phyloP scores from a whole-genome alignment of 2,113 vertebrate genomes.

The Pipra filicauda region DNA sequence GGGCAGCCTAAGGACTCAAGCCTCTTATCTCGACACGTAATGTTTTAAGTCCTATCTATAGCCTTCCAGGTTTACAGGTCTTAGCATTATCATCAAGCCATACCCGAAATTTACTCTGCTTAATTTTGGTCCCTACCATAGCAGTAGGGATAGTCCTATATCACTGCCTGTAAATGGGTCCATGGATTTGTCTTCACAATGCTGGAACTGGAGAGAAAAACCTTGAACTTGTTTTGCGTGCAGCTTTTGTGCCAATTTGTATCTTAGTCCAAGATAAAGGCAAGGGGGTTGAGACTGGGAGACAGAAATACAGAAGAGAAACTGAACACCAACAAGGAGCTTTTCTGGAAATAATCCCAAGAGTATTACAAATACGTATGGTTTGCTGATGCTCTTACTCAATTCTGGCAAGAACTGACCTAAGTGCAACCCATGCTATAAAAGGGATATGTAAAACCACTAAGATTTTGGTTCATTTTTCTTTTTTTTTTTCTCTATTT shows the following conservation, averaged over 20 bases:
- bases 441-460: neutral
- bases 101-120: neutral
- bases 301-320: neutral
- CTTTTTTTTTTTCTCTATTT: neutral
- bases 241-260: neutral
- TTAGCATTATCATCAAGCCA: neutral
- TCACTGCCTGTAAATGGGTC: neutral
- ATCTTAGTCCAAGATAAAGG: neutral
- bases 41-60: neutral
- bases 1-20: neutral
- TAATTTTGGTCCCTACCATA: neutral
- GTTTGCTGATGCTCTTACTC: neutral
- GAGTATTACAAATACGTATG: too few species aligned
- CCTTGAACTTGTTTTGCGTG: neutral
- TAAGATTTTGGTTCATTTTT: neutral
- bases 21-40: neutral
- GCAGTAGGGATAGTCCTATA: neutral
- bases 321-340: neutral
- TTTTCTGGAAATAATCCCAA: neutral
- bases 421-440: neutral
- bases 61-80: neutral
- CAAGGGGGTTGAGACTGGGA: neutral
- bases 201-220: neutral
- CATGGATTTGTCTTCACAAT: neutral
- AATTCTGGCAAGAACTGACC: neutral